Evolutionary conservation across 2,888 invertebrate genomes (phyloP).

Genomic region (Hyles lineata): DNA sequence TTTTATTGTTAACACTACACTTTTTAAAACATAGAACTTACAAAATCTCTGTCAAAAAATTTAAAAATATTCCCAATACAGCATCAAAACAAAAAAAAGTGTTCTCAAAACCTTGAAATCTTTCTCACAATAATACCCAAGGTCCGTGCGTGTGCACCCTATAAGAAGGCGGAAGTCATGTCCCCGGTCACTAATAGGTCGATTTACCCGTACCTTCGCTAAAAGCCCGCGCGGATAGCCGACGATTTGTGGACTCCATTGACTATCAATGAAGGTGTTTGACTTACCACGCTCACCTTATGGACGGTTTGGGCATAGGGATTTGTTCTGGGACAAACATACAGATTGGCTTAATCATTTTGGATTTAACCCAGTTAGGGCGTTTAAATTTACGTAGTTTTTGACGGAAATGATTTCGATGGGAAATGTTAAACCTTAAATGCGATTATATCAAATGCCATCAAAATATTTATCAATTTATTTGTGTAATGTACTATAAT

Average conservation of each 20-base stretch:
- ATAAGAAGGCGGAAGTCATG: not conserved
- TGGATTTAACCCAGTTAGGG: not conserved
- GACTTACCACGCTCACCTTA: conserved; percentile 27
- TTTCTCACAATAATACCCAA: not conserved
- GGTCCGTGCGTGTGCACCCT: not conserved
- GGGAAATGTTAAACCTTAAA: no score
- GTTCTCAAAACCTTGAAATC: no score
- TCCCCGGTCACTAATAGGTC: conserved; percentile 30
- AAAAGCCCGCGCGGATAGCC: conserved; percentile 65
- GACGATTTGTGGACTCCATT: conserved; percentile 76
- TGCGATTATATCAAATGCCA: no score
- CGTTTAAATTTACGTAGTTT: no score
- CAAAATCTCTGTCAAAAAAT: no score
- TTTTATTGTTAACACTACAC: no score
- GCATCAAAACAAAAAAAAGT: no score
- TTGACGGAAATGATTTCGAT: not conserved
- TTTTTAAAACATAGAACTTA: no score
- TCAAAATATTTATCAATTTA: no score
- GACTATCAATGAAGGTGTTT: conserved; percentile 73
- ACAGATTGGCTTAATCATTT: not conserved
- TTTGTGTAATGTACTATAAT: no score
- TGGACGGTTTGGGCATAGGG: not conserved
- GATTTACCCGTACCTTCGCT: conserved; percentile 45
- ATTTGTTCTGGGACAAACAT: not conserved
- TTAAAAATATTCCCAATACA: no score